These are phyloP conservation scores for Otolemur crassicaudatus DNA, from an alignment of 2,797 vertebrate genomes.

Conservation along the genomic window DNA sequence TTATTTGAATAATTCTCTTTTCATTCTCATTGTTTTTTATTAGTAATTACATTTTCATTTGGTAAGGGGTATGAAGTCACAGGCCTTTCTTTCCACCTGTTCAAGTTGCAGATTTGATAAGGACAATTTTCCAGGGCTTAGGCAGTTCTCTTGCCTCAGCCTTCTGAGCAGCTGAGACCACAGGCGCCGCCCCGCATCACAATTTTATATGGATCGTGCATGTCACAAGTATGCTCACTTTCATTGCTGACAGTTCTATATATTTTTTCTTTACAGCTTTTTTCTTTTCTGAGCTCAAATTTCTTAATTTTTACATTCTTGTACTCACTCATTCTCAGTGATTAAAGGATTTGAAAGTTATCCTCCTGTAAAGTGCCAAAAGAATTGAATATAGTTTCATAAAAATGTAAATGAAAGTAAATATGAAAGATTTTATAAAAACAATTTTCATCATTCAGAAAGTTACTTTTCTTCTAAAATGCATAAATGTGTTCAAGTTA, in stretches of 20 bases:
- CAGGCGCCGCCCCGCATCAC: not conserved
- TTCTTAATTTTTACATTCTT: not conserved
- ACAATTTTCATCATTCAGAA: not conserved
- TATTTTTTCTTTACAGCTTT: not conserved
- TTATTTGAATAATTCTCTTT: not conserved
- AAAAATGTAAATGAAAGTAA: constrained; percentile 44
- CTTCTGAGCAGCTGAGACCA: no score
- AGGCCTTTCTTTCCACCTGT: not conserved
- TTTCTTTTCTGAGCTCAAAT: not conserved
- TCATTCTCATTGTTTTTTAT: constrained; percentile 36
- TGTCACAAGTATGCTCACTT: not conserved
- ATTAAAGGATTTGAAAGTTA: not conserved
- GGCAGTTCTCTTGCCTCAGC: no score
- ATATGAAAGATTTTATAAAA: not conserved
- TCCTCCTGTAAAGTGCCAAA: not conserved
- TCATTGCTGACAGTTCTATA: constrained; percentile 6
- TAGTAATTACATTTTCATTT: not conserved
- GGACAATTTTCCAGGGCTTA: not conserved
- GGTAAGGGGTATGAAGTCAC: not conserved
- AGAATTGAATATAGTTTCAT: not conserved
- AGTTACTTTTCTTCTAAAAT: constrained; percentile 24
- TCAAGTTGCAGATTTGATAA: not conserved
- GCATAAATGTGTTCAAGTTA: not conserved
- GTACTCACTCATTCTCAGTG: not conserved
- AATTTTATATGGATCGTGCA: not conserved